phyloP scores from a whole-genome alignment of 2,888 invertebrate genomes.

The Lithodes maja region DNA sequence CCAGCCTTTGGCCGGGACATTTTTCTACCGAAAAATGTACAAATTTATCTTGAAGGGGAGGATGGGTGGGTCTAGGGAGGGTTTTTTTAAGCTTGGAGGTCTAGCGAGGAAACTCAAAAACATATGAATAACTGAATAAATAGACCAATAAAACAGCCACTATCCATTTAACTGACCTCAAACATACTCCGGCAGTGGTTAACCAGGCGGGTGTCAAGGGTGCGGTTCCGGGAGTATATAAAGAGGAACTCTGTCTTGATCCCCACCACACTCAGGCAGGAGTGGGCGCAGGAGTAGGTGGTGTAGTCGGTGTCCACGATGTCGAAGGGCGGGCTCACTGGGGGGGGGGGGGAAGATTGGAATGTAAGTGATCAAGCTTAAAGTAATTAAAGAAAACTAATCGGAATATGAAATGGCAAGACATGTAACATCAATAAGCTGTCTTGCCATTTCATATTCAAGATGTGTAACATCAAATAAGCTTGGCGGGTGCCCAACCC shows the following conservation, averaged over 20 bases:
- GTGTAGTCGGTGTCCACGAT: slow-evolving; percentile 44
- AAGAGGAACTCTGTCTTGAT: slow-evolving; percentile 48
- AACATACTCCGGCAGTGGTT: slow-evolving; percentile 37
- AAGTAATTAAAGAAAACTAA: too few relatives aligned
- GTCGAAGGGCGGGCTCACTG: slow-evolving; percentile 30
- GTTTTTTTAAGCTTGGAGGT: too few relatives aligned
- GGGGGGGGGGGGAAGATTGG: background rate
- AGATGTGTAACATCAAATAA: background rate
- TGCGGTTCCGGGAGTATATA: slow-evolving; percentile 34
- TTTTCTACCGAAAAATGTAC: too few relatives aligned
- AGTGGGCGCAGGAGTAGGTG: slow-evolving; percentile 37
- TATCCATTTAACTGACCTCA: slow-evolving; percentile 11
- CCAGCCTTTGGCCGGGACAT: too few relatives aligned
- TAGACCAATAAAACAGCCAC: background rate
- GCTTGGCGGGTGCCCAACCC: too few relatives aligned
- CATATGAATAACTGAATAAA: background rate
- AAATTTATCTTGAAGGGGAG: too few relatives aligned
- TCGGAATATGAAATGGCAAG: background rate
- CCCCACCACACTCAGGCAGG: slow-evolving; percentile 30
- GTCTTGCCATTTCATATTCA: background rate
- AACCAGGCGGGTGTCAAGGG: background rate
- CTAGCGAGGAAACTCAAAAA: too few relatives aligned
- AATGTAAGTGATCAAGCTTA: background rate
- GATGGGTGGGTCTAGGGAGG: too few relatives aligned
- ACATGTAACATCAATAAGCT: background rate